Percentiles rank a stretch among this genome's conserved stretches.
Evolutionary conservation across 2,888 invertebrate species (phyloP).

Genomic region (Ferdinandea cuprea): DNA sequence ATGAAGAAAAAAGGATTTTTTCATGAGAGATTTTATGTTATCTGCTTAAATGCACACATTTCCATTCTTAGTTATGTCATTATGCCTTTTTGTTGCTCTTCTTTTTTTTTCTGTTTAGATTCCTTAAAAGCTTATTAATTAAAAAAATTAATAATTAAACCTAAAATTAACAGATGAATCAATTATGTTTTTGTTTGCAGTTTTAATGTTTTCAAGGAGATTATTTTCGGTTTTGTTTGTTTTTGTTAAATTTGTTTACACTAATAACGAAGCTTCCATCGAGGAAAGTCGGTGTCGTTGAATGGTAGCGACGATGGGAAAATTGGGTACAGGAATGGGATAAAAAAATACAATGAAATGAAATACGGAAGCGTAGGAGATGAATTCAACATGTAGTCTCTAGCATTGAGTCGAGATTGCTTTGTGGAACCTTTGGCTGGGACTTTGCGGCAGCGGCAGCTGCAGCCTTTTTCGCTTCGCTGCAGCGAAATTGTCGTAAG

Average conservation of each 20-base stretch:
- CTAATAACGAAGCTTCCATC: constrained; percentile 61
- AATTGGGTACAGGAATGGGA: neutral
- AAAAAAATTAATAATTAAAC: constrained; percentile 72
- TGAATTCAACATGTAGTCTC: constrained; percentile 82
- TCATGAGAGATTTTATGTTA: constrained; percentile 58
- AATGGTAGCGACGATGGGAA: neutral
- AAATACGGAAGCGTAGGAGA: constrained; percentile 33
- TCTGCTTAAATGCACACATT: constrained; percentile 71
- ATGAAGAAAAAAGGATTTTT: constrained; percentile 24
- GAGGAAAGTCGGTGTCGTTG: constrained; percentile 31
- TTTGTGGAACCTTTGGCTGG: constrained; percentile 75
- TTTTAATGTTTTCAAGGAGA: constrained; percentile 73
- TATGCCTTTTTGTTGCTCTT: constrained; percentile 71
- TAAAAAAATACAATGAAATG: constrained; percentile 20
- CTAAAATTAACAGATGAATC: constrained; percentile 72
- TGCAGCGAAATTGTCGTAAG: constrained; percentile 77
- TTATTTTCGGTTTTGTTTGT: constrained; percentile 62
- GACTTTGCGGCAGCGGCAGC: constrained; percentile 63
- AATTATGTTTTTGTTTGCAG: constrained; percentile 36
- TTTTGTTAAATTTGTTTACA: constrained; percentile 55
- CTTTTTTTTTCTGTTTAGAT: constrained; percentile 40
- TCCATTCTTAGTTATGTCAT: constrained; percentile 70
- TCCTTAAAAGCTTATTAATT: constrained; percentile 69
- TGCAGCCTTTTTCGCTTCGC: constrained; percentile 76
- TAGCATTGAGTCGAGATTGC: constrained; percentile 79